Evolutionary conservation across 1,140 invertebrate species (phyloP).

Genomic region (Drosophila ficusphila): DNA sequence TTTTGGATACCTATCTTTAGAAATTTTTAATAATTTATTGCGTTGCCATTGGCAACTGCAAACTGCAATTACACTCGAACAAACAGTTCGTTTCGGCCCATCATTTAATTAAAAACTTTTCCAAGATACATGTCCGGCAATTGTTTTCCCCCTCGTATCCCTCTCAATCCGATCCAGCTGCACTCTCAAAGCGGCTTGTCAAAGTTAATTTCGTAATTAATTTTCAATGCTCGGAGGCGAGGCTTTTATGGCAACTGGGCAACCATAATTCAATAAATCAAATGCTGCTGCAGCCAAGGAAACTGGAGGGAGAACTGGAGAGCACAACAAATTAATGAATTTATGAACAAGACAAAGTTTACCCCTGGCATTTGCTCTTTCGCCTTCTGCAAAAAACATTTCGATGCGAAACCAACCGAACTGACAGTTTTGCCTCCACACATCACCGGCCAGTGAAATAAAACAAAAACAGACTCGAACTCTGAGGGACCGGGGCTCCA

Average conservation of each 20-base stretch:
- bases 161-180: background rate
- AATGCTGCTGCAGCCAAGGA: slow-evolving; percentile 63
- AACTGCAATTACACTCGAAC: background rate
- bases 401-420: slow-evolving; percentile 30
- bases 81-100: slow-evolving; percentile 7
- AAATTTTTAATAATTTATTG: background rate
- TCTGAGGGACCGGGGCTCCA: slow-evolving; percentile 10
- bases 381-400: slow-evolving; percentile 46
- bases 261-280: slow-evolving; percentile 79
- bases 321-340: slow-evolving; percentile 77
- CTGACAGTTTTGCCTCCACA: slow-evolving; percentile 52
- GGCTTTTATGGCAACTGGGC: slow-evolving; percentile 69
- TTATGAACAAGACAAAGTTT: slow-evolving; percentile 77
- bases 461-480: slow-evolving; percentile 14
- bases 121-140: slow-evolving; percentile 41
- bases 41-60: background rate
- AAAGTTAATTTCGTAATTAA: slow-evolving; percentile 79
- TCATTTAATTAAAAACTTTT: slow-evolving; percentile 58
- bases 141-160: slow-evolving; percentile 7
- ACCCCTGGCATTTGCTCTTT: slow-evolving; percentile 57
- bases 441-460: slow-evolving; percentile 29
- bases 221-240: slow-evolving; percentile 67
- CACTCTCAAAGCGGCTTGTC: slow-evolving; percentile 22
- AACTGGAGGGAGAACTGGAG: background rate
- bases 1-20: background rate